phyloP scores from a whole-genome alignment of 1,140 invertebrate species.

The Sinonovacula constricta region DNA sequence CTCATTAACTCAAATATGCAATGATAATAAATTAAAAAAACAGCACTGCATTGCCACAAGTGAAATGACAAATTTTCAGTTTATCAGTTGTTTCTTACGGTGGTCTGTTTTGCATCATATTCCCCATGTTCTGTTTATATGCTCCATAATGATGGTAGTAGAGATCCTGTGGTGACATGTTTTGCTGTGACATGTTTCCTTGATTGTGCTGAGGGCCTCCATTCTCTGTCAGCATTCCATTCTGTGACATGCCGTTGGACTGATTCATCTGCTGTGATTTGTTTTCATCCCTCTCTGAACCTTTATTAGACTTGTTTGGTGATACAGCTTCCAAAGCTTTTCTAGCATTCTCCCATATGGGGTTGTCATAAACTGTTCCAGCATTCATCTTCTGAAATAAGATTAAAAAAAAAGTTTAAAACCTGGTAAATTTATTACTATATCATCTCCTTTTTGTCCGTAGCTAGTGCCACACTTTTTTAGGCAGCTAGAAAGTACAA shows the following conservation, averaged over 20 bases:
- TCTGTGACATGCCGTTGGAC: neutral
- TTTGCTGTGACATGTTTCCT: neutral
- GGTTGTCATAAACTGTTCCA: constrained; percentile 25
- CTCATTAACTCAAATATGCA: too few relatives aligned
- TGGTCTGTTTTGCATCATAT: constrained; percentile 26
- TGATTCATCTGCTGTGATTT: neutral
- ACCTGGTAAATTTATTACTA: too few relatives aligned
- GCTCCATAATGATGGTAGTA: constrained; percentile 39
- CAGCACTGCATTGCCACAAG: too few relatives aligned
- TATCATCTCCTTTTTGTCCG: too few relatives aligned
- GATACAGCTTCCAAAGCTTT: constrained; percentile 45
- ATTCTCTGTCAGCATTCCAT: neutral
- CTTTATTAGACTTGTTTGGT: constrained; percentile 21
- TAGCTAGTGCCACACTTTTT: too few relatives aligned
- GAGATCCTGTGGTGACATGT: constrained; percentile 23
- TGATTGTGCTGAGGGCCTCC: neutral
- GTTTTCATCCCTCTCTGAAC: neutral
- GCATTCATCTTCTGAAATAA: too few relatives aligned
- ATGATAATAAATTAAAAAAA: too few relatives aligned
- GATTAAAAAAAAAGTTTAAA: too few relatives aligned
- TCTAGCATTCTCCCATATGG: constrained; percentile 30
- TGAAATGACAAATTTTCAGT: too few relatives aligned
- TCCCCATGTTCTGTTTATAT: constrained; percentile 29
- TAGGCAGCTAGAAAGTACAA: too few relatives aligned
- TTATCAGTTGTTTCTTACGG: constrained; percentile 28